Evolutionary conservation across 2,797 vertebrate genomes (phyloP), one percentile per base, ranked within the genome.

Genomic region (Urophycis tenuis): DNA sequence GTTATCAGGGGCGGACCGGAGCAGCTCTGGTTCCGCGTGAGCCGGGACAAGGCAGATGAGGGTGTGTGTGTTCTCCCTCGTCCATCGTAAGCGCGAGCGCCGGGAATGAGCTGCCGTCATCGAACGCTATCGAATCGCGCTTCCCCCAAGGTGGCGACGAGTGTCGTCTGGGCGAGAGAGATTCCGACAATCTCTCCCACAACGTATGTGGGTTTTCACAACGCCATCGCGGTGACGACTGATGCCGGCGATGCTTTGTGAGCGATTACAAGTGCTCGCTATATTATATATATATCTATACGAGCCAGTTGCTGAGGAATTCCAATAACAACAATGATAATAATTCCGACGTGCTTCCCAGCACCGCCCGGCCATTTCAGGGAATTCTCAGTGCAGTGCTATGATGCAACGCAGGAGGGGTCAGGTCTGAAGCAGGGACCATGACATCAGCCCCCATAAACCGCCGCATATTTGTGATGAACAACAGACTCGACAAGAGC

Each of bases 71-170:
- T 87, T 84, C 83, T 82, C 86, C 81, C 81, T 87, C 83, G 83
- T 81, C 85, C 82, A 81, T 83, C 79, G 36, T 85, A 88, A n/a
- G n/a, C n/a, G 88, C 77, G 88, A 91, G 87, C 75, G 77, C 6
- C 78, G 76, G 79, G 72, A 80, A 80, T 81, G 33, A 64, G 77
- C 64, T 78, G 29, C 60, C 0, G 6, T 29, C 72, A 74, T 79
- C 78, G 77, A 60, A 60, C 25, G 22, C 45, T 71, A 75, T 81
- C 79, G 33, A 85, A 86, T 25, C 1, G 53, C 6, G 53, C 45
- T 22, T n/a, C n/a, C 45, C 45, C 6, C 19, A 25, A 60, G 53
- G 53, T 25, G 53, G 1, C 10, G 53, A 60, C 25, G 53, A 60
- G 5, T n/a, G 22, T 19, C 4, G 53, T 60, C 2, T 9, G 22